These are phyloP conservation scores for Cynoglossus semilaevis DNA, from an alignment of 2,113 vertebrate genomes.

Conservation along the genomic window DNA sequence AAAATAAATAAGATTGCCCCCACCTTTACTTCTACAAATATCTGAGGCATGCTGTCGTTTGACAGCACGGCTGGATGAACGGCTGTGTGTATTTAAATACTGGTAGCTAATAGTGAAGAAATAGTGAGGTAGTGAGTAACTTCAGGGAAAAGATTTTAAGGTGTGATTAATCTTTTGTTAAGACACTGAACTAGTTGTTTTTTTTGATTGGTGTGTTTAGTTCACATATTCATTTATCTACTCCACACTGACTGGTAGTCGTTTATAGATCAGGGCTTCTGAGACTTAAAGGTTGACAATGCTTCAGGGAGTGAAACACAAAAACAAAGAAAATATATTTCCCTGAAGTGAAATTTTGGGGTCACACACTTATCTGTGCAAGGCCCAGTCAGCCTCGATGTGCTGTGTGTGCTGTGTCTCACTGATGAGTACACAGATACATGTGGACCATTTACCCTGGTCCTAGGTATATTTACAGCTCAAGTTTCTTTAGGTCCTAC, in stretches of 20 bases:
- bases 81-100: no score
- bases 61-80: slow-evolving; percentile 17
- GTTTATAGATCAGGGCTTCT: slow-evolving; percentile 15
- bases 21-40: not conserved
- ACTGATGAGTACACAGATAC: slow-evolving; percentile 16
- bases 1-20: slow-evolving; percentile 22
- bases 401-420: slow-evolving; percentile 6
- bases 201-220: not conserved
- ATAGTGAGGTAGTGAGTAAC: slow-evolving; percentile 9
- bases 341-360: slow-evolving; percentile 42
- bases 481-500: no score
- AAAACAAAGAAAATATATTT: slow-evolving; percentile 28
- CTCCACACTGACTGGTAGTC: not conserved
- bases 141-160: not conserved
- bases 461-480: not conserved
- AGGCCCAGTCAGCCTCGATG: slow-evolving; percentile 22
- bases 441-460: slow-evolving; percentile 10
- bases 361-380: slow-evolving; percentile 46
- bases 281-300: slow-evolving; percentile 9
- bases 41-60: slow-evolving; percentile 19
- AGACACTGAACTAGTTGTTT: no score
- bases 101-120: not conserved
- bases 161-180: not conserved
- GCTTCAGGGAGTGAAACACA: slow-evolving; percentile 13
- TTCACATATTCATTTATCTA: slow-evolving; percentile 12